These are phyloP conservation scores for Epinephelus cyanopodus DNA, from an alignment of 2,113 vertebrate genomes.

Conservation along the genomic window DNA sequence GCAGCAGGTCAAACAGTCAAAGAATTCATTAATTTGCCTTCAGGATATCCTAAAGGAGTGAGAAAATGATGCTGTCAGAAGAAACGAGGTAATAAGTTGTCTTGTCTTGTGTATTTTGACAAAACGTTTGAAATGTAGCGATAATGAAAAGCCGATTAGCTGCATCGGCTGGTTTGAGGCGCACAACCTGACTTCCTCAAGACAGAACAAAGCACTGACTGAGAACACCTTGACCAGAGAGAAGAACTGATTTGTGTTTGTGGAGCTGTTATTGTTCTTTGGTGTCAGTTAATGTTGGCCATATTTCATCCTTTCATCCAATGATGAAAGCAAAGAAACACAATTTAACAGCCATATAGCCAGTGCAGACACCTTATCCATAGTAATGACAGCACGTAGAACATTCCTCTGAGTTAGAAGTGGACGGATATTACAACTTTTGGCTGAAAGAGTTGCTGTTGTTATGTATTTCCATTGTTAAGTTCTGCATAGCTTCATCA, in stretches of 20 bases:
- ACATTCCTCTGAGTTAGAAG: constrained; percentile 18
- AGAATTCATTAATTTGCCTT: constrained; percentile 14
- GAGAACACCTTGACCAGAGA: constrained; percentile 16
- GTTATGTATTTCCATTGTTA: constrained; percentile 25
- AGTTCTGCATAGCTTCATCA: constrained; percentile 29
- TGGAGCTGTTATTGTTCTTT: constrained; percentile 62
- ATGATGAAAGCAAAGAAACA: constrained; percentile 69
- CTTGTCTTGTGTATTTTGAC: constrained; percentile 9
- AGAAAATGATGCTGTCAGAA: constrained; percentile 16
- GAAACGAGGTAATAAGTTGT: constrained; percentile 23
- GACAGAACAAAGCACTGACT: constrained; percentile 45
- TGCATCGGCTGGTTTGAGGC: constrained; percentile 22
- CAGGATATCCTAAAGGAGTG: neutral
- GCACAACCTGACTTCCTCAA: constrained; percentile 25
- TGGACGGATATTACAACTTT: constrained; percentile 42
- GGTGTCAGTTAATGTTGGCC: constrained; percentile 64
- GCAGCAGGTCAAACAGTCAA: neutral
- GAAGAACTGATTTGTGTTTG: constrained; percentile 62
- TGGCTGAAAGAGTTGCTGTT: constrained; percentile 7
- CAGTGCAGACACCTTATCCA: constrained; percentile 16
- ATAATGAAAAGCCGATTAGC: constrained; percentile 50
- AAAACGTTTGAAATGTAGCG: constrained; percentile 51
- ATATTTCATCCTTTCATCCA: constrained; percentile 69
- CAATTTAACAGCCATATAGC: constrained; percentile 58
- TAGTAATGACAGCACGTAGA: constrained; percentile 34